Evolutionary conservation across 2,888 invertebrate species (phyloP), one percentile per base, ranked within the genome.

Genomic region (Agapostemon virescens): DNA sequence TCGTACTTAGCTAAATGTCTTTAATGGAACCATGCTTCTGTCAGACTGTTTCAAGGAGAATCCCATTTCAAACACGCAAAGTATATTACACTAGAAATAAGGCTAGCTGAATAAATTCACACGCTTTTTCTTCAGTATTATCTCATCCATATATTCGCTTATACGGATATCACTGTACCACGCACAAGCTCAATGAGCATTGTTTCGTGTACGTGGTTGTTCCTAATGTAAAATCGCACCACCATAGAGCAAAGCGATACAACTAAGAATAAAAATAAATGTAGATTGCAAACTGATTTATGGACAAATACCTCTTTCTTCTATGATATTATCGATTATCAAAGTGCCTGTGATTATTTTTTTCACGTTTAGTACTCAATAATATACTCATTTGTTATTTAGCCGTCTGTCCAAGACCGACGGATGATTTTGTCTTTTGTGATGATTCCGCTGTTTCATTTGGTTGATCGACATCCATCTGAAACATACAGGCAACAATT

Each of bases 401-500:
- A 66, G 91, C 84, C 26, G 90, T 85, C 85, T 92, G 91, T 78
- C 89, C 88, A 45, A 89, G 82, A 70, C 88, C 85, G 11, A 85
- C 85, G n/a, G 91, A 89, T 52, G 89, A 86, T 86, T 92, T 92
- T 73, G 89, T 88, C 81, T 92, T 92, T 71, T 92, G 92, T 23
- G 92, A 92, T 42, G 91, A 89, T 80, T 92, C 92, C 33, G 91
- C 91, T 15, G 87, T 86, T 82, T 92, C 92, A 69, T 89, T 89
- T 38, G 90, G 84, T 77, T 89, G 91, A 83, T 92, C 92, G 5
- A 92, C 88, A 30, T 92, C 92, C 92, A 92, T 92, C 92, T 92
- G 70, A 69, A 87, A 87, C 2, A 69, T 36, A 63, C 20, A 69
- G 7, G 52, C 11, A 36, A n/a, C 0, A 55, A 66, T 58, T 55